Evolutionary conservation across 2,888 invertebrate species (phyloP), one percentile per base, ranked within the genome.

Genomic region (Scaptodrosophila latifasciaeformis): DNA sequence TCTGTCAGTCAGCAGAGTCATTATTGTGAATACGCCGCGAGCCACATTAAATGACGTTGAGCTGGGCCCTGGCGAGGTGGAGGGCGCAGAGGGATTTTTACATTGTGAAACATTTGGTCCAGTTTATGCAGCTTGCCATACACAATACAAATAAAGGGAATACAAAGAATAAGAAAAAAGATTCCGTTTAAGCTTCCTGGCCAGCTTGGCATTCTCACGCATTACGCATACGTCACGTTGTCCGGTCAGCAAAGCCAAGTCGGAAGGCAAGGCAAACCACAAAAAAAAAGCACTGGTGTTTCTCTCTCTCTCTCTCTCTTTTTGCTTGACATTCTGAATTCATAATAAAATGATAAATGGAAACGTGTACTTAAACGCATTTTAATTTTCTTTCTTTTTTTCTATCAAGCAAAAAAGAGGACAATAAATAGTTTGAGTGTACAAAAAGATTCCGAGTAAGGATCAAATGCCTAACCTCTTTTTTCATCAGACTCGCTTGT

Each of bases 311-410:
- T 46, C 6, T 15, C 10, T 15, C 46, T 46, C 49, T 39, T 44
- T 31, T 46, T 30, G 46, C 27, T n/a, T n/a, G n/a, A n/a, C n/a
- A n/a, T n/a, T n/a, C n/a, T n/a, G n/a, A 12, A 34, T 34, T 34
- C 65, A 63, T 65, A 65, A 63, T 65, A 67, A 59, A 62, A 62
- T 65, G 58, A 67, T 57, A 64, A 68, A 67, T 65, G 65, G 45
- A 60, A 59, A 59, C 61, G 54, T 65, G 70, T 44, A 51, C 52
- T 50, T 57, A 50, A 59, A 59, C 56, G 71, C 54, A 58, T 63
- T 70, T 72, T 62, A 62, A 70, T 70, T 70, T 62, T n/a, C n/a
- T n/a, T n/a, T n/a, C n/a, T n/a, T n/a, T n/a, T n/a, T n/a, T n/a
- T n/a, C n/a, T n/a, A n/a, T n/a, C n/a, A n/a, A n/a, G n/a, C n/a